Conservation (phyloP, 1,140 invertebrate genomes). For the Camponotus vicinus region DNA sequence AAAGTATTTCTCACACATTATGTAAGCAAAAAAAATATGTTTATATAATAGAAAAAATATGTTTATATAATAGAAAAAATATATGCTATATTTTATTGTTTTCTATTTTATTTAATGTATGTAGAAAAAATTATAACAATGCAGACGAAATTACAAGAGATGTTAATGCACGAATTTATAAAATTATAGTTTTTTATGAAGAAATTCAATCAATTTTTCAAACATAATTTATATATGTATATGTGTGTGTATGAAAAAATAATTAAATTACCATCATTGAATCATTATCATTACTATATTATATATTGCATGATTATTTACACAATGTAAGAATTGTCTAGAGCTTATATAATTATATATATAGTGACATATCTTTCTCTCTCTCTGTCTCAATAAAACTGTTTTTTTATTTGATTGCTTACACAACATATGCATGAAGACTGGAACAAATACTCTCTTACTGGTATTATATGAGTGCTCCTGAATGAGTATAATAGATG, state of each 20-base stretch:
- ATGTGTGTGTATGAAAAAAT: too few relatives aligned
- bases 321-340: too few relatives aligned
- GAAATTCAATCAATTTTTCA: too few relatives aligned
- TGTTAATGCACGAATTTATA: background rate
- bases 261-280: background rate
- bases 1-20: background rate
- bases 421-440: background rate
- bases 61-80: background rate
- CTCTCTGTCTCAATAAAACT: too few relatives aligned
- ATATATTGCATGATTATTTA: background rate
- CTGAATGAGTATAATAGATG: slow-evolving; percentile 17
- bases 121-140: background rate
- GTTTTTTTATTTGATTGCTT: background rate
- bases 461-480: background rate
- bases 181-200: background rate
- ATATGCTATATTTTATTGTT: background rate
- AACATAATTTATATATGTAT: too few relatives aligned
- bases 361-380: too few relatives aligned
- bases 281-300: background rate
- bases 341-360: too few relatives aligned
- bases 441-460: background rate
- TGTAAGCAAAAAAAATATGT: background rate
- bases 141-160: background rate
- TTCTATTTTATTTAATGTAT: background rate
- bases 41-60: background rate